These are phyloP conservation scores for Dicyrtoma fusca DNA, from an alignment of 2,888 invertebrate genomes.

Conservation along the genomic window DNA sequence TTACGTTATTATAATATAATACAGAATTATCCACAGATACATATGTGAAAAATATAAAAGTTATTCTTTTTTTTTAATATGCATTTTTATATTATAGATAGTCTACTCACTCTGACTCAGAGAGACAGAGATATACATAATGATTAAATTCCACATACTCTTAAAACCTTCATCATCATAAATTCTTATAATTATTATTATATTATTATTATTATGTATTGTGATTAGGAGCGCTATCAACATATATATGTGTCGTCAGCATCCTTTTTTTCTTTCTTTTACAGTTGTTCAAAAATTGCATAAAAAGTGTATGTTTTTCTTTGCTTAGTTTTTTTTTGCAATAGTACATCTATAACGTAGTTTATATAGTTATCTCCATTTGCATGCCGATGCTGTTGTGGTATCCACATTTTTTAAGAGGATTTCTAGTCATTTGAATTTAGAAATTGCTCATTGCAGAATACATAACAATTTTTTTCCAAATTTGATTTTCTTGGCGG, in stretches of 20 bases:
- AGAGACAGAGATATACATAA: background rate
- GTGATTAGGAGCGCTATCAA: background rate
- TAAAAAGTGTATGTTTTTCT: background rate
- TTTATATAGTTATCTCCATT: background rate
- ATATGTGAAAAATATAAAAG: conserved; percentile 8
- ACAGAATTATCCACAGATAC: conserved; percentile 11
- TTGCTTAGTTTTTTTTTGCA: conserved; percentile 10
- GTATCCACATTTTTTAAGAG: too few species aligned
- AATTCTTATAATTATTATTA: background rate
- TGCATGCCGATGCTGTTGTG: too few species aligned
- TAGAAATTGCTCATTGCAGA: too few species aligned
- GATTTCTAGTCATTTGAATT: too few species aligned
- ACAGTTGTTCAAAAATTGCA: conserved; percentile 16
- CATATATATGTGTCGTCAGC: conserved; percentile 21
- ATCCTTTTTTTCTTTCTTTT: conserved; percentile 18
- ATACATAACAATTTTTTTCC: too few species aligned
- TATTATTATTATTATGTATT: background rate
- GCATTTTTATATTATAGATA: background rate
- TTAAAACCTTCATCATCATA: conserved; percentile 1
- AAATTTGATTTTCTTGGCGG: too few species aligned
- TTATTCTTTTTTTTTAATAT: background rate
- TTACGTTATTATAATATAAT: background rate
- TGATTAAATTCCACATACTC: conserved; percentile 5
- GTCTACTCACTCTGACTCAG: too few species aligned
- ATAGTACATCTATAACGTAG: background rate